Evolutionary conservation across 1,140 invertebrate genomes (phyloP).

Genomic region (Trissolcus basalis): DNA sequence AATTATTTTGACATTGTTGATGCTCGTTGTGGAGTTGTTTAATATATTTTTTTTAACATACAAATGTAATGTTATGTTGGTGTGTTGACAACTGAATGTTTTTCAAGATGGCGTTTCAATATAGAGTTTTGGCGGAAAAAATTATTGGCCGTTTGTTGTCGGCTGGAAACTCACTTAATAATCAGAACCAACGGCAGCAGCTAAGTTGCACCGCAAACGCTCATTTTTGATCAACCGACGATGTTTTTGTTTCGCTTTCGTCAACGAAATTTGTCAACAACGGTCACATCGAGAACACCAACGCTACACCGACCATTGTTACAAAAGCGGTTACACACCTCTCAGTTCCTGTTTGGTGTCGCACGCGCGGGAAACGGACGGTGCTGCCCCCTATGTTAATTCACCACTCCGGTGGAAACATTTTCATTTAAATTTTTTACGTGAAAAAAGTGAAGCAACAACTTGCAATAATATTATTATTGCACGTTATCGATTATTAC

Average conservation of each 20-base stretch:
- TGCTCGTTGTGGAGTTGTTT: too few relatives aligned
- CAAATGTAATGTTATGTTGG: conserved; percentile 3
- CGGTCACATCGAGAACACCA: conserved; percentile 28
- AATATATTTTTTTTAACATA: too few relatives aligned
- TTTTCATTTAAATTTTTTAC: too few relatives aligned
- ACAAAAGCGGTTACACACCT: conserved; percentile 8
- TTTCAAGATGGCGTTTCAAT: conserved; percentile 52
- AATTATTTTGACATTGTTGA: too few relatives aligned
- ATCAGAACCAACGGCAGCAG: background rate
- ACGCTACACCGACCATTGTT: conserved; percentile 28
- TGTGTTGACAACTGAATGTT: conserved; percentile 51
- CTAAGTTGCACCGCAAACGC: conserved; percentile 4
- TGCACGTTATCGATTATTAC: too few relatives aligned
- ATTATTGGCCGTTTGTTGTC: background rate
- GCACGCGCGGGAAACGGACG: too few relatives aligned
- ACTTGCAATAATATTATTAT: too few relatives aligned
- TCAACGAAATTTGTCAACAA: conserved; percentile 17
- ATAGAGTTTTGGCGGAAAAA: conserved; percentile 55
- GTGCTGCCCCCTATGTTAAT: too few relatives aligned
- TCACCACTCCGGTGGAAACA: too few relatives aligned
- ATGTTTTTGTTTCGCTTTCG: background rate
- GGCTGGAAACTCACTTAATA: conserved; percentile 7
- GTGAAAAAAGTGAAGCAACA: too few relatives aligned
- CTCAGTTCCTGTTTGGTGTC: background rate
- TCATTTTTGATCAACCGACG: conserved; percentile 6